These are phyloP conservation scores for Stegodyphus mimosarum DNA, from an alignment of 1,140 invertebrate species.

Conservation along the genomic window DNA sequence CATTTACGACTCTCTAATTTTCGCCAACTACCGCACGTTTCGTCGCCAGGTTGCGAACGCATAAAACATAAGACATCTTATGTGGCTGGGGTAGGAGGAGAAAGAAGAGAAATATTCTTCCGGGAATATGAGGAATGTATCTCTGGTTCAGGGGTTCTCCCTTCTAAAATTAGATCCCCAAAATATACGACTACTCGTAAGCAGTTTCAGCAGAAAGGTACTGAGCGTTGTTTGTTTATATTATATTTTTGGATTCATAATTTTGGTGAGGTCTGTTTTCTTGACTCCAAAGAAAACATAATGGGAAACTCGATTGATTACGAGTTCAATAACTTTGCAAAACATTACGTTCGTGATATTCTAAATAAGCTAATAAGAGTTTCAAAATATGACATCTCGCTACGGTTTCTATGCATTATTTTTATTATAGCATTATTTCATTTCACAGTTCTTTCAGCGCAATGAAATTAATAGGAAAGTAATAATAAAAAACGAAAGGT, in stretches of 20 bases:
- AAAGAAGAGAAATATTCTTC: constrained; percentile 1
- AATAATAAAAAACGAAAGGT: no score
- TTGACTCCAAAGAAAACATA: no score
- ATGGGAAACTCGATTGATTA: no score
- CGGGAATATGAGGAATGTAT: constrained; percentile 45
- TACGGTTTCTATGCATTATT: no score
- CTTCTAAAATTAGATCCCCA: constrained; percentile 34
- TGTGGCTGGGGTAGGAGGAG: neutral
- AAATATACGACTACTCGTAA: constrained; percentile 22
- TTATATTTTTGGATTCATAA: no score
- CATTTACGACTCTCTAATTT: constrained; percentile 40
- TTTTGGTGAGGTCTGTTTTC: no score
- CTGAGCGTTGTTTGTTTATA: neutral
- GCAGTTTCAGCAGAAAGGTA: neutral
- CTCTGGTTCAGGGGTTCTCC: neutral
- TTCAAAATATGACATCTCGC: no score
- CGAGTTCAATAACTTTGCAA: no score
- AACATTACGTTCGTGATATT: no score
- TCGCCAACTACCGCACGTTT: constrained; percentile 37
- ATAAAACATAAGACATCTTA: constrained; percentile 22
- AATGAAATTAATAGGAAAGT: neutral
- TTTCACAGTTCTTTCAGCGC: neutral
- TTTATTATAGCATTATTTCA: no score
- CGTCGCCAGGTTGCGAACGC: constrained; percentile 16
- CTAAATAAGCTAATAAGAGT: no score